Base-by-base conservation (phyloP, 2,797 vertebrate genomes). In the Vipera latastei region DNA sequence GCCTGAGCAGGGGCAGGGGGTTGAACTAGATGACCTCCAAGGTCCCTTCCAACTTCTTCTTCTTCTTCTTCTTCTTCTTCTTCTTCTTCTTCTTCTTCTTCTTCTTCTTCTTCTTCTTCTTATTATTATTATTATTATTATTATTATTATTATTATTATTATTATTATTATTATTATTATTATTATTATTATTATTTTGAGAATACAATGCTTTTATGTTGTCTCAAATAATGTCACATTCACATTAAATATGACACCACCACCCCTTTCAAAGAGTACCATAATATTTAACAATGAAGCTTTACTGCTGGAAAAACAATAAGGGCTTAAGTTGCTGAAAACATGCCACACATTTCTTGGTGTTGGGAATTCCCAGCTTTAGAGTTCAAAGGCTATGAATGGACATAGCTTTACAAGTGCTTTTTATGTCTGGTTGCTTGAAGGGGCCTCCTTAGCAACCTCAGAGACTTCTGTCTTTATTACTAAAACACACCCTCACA, bases 371-470 rank as follows among this genome's bases (percentile, higher is more conserved):
- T 96, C 93, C 48, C 89, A 28, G 96, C 95, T 97, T 97, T 90
- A 12, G 61, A 94, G 98, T 98, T 98, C 97, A 98, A 97, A 98
- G 97, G 96, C 93, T 96, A 89, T 93, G 89, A 97, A 96, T 86
- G 94, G 97, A 96, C 96, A 95, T 95, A 97, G 97, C 92, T 97
- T 97, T 97, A 95, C 96, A 96, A 96, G 96, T 96, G 96, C 95
- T 91, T 97, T 97, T 96, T 91, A 87, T 95, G 95, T 94, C 96
- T 96, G 92, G 95, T 88, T 96, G 95, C 97, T 95, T 94, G 96
- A 96, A 97, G 97, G 96, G 95, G 96, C 96, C 92, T 96, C 97
- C 97, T 97, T 95, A 96, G 96, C 92, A 93, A 94, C 88, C 92
- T 26, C 95, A 95, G 95, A 93, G 97, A 95, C 12, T 59, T 89